Evolutionary conservation across 2,888 invertebrate species (phyloP), one percentile per base, ranked within the genome.

Genomic region (Drosophila recens): DNA sequence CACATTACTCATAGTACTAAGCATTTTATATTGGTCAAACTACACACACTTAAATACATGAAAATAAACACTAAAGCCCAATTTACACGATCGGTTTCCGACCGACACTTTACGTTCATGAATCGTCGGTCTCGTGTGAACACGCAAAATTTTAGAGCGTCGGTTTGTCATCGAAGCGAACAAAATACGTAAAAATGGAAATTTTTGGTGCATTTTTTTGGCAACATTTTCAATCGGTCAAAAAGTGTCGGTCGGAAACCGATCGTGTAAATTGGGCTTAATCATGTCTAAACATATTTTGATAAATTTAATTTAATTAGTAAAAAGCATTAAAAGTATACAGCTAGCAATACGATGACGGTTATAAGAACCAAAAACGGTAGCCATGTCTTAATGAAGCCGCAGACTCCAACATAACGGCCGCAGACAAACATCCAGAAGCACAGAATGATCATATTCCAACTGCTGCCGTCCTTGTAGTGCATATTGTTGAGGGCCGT

Each of bases 371-470:
- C 90, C 11, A 93, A 59, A 91, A 97, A 97, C 8, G 98, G 98
- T 66, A 96, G 79, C 97, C 97, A 98, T 0, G 97, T 97, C 93
- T 97, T 97, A 42, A 97, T 65, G 84, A 96, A 95, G 1, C 92
- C 92, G 15, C 74, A 75, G 13, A 91, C 95, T 95, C 96, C 95
- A 74, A 98, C 96, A 93, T 97, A 98, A 93, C 95, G 96, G 2
- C 97, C 96, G 91, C 95, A 94, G 53, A 95, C 75, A n/a, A 96
- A 93, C 94, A 98, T 96, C 83, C 95, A 94, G 73, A 96, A 93
- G 36, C 97, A 97, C 53, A 99, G 93, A 90, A 96, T 96, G 0
- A 98, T 94, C 98, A 98, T 98, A 90, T 98, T 98, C 98, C 98
- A 99, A 61, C 94, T 95, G 23, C 93, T 94, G 49, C 95, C 95